Evolutionary conservation across 1,140 invertebrate genomes (phyloP).

Genomic region (Saccostrea cuccullata): DNA sequence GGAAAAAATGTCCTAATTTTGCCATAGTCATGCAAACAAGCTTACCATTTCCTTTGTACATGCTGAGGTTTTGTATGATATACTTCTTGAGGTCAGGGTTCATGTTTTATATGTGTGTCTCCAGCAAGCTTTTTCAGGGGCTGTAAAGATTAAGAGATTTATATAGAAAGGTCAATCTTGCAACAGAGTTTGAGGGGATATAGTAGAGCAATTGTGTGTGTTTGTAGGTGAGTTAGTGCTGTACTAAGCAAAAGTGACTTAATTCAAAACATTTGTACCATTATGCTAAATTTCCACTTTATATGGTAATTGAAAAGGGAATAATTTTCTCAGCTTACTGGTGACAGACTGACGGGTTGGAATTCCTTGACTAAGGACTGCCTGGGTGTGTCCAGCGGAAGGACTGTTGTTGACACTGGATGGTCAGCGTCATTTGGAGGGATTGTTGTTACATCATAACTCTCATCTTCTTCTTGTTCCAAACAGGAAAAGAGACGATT

Average conservation of each 20-base stretch:
- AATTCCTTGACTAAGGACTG: constrained; percentile 45
- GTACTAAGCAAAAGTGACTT: too few species aligned
- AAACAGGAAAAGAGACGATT: constrained; percentile 62
- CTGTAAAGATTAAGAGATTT: constrained; percentile 48
- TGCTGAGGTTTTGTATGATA: constrained; percentile 74
- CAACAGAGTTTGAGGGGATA: too few species aligned
- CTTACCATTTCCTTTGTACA: constrained; percentile 75
- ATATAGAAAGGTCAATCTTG: too few species aligned
- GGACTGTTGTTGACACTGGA: constrained; percentile 38
- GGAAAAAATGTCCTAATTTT: background rate
- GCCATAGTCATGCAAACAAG: background rate
- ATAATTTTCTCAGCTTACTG: constrained; percentile 50
- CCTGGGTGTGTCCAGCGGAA: constrained; percentile 24
- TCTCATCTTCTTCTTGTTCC: constrained; percentile 50
- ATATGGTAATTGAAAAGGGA: too few species aligned
- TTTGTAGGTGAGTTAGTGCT: too few species aligned
- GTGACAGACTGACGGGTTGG: constrained; percentile 58
- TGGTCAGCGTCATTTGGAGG: background rate
- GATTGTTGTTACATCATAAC: background rate
- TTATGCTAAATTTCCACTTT: too few species aligned
- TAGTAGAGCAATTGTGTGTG: too few species aligned
- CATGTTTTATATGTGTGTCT: constrained; percentile 75
- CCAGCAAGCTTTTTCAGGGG: constrained; percentile 67
- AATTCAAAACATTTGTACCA: too few species aligned
- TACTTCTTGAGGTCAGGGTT: constrained; percentile 69